Base-by-base conservation (phyloP, 2,888 invertebrate species). In the Ichneumon xanthorius region DNA sequence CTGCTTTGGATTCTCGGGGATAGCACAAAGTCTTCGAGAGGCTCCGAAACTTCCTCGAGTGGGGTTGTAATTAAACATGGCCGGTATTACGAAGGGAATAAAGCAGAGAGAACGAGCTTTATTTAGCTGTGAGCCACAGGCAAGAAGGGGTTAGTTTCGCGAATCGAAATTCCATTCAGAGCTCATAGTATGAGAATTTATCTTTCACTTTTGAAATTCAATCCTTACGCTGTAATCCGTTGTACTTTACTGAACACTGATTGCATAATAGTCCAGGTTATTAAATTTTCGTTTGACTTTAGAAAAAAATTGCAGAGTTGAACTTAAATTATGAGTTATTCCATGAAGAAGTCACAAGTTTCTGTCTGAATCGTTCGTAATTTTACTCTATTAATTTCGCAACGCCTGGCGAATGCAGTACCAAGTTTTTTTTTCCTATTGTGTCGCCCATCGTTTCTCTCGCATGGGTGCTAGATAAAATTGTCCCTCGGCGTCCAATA, bases 31-130 rank as follows among this genome's bases (percentile, higher is more conserved):
- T 70, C 75, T 26, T 70, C n/a, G 61, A 78, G 33, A 72, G 65
- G 26, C 11, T 63, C 63, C 30, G 58, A 63, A 79, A 61, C 76
- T 77, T 76, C 22, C 63, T 50, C 89, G 88, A 92, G 90, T 90
- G 61, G 53, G 90, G 87, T 87, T 88, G 89, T 91, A 92, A 92
- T 92, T 92, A 90, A 92, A 91, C 89, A 91, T 91, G 89, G 90
- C 88, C 77, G 78, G 53, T 22, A 6, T 37, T 67, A 77, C 70
- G 63, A 75, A 80, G 80, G 72, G 81, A 61, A 48, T 37, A 53
- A 76, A 76, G 71, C 67, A 61, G 48, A 50, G 26, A 26, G 11
- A n/a, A n/a, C n/a, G n/a, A 19, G 61, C 40, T 11, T 55, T 40
- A 19, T 55, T 19, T 33, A 37, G 53, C 16, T 45, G 4, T 7